Evolutionary conservation across 2,113 vertebrate genomes (phyloP), one percentile per base, ranked within the genome.

Genomic region (Andinoacara biseriatus): DNA sequence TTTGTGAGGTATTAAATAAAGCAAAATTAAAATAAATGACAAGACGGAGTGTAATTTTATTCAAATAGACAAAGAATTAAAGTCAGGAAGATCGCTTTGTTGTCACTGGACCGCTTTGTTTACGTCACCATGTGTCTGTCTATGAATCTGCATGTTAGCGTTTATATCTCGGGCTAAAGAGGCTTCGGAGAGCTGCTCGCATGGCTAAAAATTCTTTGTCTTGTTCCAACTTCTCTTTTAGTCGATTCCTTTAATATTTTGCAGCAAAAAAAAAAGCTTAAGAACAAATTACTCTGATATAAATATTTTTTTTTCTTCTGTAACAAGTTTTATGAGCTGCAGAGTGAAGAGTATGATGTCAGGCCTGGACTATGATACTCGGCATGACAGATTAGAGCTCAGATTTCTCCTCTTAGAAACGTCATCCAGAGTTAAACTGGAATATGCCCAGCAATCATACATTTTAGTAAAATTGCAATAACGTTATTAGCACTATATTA

Each of bases 271-370:
- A 26, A 52, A 4, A 31, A 72, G 20, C 43, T 26, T 29, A 69
- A 52, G 26, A 72, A 52, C 6, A 72, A 72, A 72, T 0, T 4
- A 52, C 26, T 52, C 52, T 72, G 46, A 14, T 52, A 46, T 46
- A 46, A 46, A 46, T 14, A 38, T 52, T n/a, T 72, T 10, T 46
- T 46, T 5, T 52, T 52, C 10, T 52, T 72, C 46, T 72, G 65
- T 31, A 72, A 52, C 65, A 31, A n/a, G 26, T 52, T 72, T 52
- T 72, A 72, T 31, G 46, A 72, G 17, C 46, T 52, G 65, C 46
- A 52, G 43, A 72, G 65, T 72, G 65, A 52, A 72, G 17, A 31
- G 26, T 31, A 72, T 72, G 65, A 72, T 72, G 65, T 72, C 65
- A 72, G 65, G 46, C 24, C 26, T 52, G 31, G 65, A 72, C 43